Conservation (phyloP, 2,888 invertebrate species). For the Tanypteryx hageni region DNA sequence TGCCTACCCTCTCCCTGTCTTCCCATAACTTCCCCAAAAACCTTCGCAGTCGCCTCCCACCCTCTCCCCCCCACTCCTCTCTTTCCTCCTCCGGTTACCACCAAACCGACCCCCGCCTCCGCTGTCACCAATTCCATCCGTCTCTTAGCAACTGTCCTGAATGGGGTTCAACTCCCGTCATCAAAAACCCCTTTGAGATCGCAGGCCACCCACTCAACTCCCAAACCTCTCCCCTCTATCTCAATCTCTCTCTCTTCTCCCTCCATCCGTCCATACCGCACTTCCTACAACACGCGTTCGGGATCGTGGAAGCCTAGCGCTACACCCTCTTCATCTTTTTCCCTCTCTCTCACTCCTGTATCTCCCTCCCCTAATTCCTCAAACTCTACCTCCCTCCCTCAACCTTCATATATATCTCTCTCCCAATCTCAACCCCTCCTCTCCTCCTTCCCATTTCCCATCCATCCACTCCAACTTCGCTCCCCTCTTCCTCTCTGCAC, state of each 20-base stretch:
- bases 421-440: background rate
- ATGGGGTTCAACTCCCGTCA: conserved; percentile 52
- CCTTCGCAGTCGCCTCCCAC: background rate
- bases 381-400: background rate
- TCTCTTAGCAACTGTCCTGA: conserved; percentile 63
- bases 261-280: background rate
- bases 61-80: background rate
- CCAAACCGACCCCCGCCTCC: background rate
- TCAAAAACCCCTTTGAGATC: conserved; percentile 63
- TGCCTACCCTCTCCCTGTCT: background rate
- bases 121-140: conserved; percentile 41
- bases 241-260: background rate
- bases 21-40: no score
- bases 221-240: background rate
- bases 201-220: background rate
- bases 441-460: background rate
- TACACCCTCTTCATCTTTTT: conserved; percentile 16
- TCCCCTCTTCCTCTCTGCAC: background rate
- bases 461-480: background rate
- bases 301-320: background rate
- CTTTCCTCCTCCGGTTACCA: background rate
- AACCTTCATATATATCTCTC: background rate
- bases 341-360: background rate
- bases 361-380: background rate
- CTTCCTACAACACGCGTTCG: background rate